Evolutionary conservation across 2,797 vertebrate genomes (phyloP).

Genomic region (Brachyalestes nurse): DNA sequence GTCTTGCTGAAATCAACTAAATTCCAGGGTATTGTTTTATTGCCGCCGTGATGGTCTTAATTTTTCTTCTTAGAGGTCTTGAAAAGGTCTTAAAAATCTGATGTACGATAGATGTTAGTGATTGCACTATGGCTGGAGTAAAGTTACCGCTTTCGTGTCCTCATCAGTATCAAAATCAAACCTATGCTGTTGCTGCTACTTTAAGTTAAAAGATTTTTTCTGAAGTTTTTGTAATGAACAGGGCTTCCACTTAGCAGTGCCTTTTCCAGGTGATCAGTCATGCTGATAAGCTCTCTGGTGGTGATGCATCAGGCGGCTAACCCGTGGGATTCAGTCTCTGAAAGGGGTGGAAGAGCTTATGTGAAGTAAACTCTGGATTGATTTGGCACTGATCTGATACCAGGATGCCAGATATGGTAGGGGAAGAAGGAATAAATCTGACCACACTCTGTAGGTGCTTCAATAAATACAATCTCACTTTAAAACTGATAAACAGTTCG

Average conservation of each 20-base stretch:
- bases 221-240: neutral
- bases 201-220: neutral
- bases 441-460: too few species aligned
- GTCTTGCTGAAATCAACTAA: too few species aligned
- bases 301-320: constrained; percentile 2
- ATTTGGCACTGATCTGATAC: neutral
- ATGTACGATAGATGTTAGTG: too few species aligned
- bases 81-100: too few species aligned
- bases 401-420: neutral
- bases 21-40: too few species aligned
- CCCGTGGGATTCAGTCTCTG: neutral
- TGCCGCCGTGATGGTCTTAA: too few species aligned
- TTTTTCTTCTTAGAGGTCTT: too few species aligned
- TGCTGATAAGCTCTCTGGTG: neutral
- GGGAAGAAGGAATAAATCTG: neutral
- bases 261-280: constrained; percentile 6
- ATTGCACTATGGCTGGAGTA: too few species aligned
- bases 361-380: constrained; percentile 3
- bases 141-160: too few species aligned
- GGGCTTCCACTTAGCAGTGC: neutral
- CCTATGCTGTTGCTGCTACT: too few species aligned
- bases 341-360: neutral
- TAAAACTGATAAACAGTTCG: too few species aligned
- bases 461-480: neutral
- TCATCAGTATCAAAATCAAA: too few species aligned